Percentiles rank a stretch among this genome's conserved stretches.
Evolutionary conservation across 2,888 invertebrate species (phyloP).

Genomic region (Helobdella robusta): DNA sequence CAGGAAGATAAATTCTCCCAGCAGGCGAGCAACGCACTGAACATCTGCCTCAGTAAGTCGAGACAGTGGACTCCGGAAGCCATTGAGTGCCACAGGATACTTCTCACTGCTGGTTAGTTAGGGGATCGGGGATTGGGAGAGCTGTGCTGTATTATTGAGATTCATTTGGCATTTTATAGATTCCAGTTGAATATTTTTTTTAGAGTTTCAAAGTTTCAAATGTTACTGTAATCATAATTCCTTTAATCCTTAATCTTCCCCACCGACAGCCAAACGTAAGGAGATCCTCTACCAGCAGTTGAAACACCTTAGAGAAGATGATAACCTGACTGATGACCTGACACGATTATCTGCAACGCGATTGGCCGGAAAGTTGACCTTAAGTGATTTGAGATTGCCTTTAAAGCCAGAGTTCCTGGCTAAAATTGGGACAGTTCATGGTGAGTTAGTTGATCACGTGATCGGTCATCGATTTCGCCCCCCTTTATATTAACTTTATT

Average conservation of each 20-base stretch:
- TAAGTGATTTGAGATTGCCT: constrained; percentile 18
- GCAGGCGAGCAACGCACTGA: constrained; percentile 24
- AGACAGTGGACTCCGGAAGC: constrained; percentile 13
- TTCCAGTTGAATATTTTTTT: no score
- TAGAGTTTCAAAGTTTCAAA: no score
- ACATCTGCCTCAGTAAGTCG: constrained; percentile 10
- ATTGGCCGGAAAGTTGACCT: constrained; percentile 2
- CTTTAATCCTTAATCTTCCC: neutral
- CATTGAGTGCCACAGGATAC: constrained; percentile 23
- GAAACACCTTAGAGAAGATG: constrained; percentile 9
- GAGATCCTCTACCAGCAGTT: neutral
- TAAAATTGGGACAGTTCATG: constrained; percentile 10
- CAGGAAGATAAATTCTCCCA: constrained; percentile 16
- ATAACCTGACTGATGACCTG: neutral
- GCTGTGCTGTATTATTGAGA: no score
- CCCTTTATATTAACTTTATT: neutral
- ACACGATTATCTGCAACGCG: neutral
- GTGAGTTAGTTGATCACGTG: constrained; percentile 2
- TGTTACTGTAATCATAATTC: neutral
- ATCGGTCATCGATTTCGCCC: neutral
- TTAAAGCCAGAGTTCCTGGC: constrained; percentile 27
- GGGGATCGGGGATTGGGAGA: neutral
- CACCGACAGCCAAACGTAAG: constrained; percentile 6
- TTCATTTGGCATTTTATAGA: no score
- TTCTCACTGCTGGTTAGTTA: constrained; percentile 12